Evolutionary conservation across 2,113 vertebrate species (phyloP), one percentile per base, ranked within the genome.

Genomic region (Hystrix brachyura): DNA sequence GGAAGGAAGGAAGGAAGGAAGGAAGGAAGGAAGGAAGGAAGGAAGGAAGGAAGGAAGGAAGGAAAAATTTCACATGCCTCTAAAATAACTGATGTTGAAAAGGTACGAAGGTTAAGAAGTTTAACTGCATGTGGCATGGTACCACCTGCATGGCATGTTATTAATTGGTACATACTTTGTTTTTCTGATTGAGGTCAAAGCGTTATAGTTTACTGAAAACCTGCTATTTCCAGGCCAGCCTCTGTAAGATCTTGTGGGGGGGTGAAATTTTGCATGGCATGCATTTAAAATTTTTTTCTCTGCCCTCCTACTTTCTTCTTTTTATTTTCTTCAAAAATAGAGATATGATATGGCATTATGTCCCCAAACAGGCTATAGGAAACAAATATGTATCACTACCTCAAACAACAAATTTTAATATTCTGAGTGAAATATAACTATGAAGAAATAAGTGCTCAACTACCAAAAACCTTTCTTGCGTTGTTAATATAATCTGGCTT

Each of bases 251-350:
- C 34, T 43, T 91, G 3, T 59, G 43, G 91, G 5, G 17, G 2
- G 48, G 95, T 21, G 94, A 91, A 96, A 90, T 80, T 74, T 92
- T 4, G 74, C 6, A 60, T 43, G 23, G 34, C 57, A 86, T 7
- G 67, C 9, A 92, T 78, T 94, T 92, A 43, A 85, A 96, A 91
- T 67, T 94, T 17, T 84, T 46, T 7, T 59, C 25, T 62, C 2
- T 72, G 12, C 18, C 53, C 15, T 79, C 11, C 27, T 97, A 60
- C 18, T 89, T 76, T 69, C 29, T 29, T 94, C 18, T 15, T 2
- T 60, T 11, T 80, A 32, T 55, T 95, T 95, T 59, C 38, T 88
- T 91, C 18, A 94, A 88, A 90, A 17, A 93, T 18, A 71, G 81
- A 76, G 10, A 82, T 74, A 57, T 74, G 6, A 81, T 65, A 62